phyloP scores from a whole-genome alignment of 2,113 vertebrate genomes.

The Haliaeetus leucogaster region DNA sequence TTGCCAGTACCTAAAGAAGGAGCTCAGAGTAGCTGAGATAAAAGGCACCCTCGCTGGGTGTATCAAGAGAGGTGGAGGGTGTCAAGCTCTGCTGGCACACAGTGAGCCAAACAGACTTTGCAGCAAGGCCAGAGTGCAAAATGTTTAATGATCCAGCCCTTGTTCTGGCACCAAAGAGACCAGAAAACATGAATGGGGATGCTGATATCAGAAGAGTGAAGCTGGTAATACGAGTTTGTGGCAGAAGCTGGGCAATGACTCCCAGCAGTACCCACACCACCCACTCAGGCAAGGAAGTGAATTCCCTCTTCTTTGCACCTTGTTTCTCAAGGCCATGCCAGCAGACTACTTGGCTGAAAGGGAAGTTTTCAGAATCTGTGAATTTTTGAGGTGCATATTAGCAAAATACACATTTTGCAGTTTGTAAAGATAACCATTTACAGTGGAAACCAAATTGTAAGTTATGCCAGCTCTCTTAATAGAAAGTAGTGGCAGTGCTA shows the following conservation, averaged over 20 bases:
- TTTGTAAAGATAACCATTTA: not conserved
- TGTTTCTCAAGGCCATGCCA: not conserved
- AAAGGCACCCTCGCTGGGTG: fast-evolving
- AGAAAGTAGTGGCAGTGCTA: not conserved
- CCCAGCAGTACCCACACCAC: not conserved
- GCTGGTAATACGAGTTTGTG: not conserved
- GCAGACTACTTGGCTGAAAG: not conserved
- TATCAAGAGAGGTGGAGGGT: not conserved
- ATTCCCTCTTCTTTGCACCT: not conserved
- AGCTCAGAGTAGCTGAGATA: not conserved
- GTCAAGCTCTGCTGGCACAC: not conserved
- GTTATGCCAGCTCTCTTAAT: not conserved
- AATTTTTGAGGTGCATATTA: not conserved
- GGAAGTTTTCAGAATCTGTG: not conserved
- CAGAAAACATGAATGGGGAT: not conserved
- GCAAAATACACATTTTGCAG: not conserved
- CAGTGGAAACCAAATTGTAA: not conserved
- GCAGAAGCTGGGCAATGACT: not conserved
- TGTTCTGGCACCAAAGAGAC: not conserved
- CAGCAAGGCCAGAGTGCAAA: not conserved
- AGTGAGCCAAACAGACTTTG: not conserved
- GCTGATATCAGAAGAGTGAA: not conserved
- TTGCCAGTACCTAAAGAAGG: not conserved
- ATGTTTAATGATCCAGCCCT: not conserved
- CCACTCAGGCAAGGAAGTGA: not conserved